Conservation (phyloP, 2,113 vertebrate genomes). For the Brachyistius frenatus region DNA sequence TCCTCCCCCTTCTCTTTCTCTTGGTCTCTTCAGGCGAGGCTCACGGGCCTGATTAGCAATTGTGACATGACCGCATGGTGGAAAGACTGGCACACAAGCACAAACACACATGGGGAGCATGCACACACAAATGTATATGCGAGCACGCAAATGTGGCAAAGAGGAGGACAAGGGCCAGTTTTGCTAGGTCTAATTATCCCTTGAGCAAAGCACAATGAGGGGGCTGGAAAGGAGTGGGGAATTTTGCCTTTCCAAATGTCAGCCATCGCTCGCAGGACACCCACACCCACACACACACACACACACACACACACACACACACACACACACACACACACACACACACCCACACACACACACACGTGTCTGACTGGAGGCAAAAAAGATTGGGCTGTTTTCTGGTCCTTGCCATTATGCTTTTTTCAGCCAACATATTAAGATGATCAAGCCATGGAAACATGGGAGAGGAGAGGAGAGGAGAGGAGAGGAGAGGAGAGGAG, state of each 20-base stretch:
- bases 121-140: slow-evolving; percentile 24
- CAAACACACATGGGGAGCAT: slow-evolving; percentile 37
- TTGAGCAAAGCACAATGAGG: slow-evolving; percentile 49
- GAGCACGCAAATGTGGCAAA: slow-evolving; percentile 45
- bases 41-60: slow-evolving; percentile 80
- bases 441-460: slow-evolving; percentile 24
- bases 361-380: slow-evolving; percentile 53
- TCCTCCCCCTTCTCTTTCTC: slow-evolving; percentile 47
- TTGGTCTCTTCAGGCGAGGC: slow-evolving; percentile 73
- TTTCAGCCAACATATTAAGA: slow-evolving; percentile 56
- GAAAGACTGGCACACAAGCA: slow-evolving; percentile 73
- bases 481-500: slow-evolving; percentile 6
- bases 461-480: slow-evolving; percentile 4
- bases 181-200: slow-evolving; percentile 74
- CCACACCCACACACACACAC: slow-evolving; percentile 23
- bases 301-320: slow-evolving; percentile 48
- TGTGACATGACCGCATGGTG: slow-evolving; percentile 80
- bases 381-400: slow-evolving; percentile 61
- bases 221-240: slow-evolving; percentile 51
- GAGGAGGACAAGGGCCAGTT: slow-evolving; percentile 59
- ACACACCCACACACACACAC: slow-evolving; percentile 44
- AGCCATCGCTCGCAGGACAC: slow-evolving; percentile 63
- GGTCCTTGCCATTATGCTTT: slow-evolving; percentile 49
- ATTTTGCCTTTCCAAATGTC: slow-evolving; percentile 78
- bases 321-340: slow-evolving; percentile 24